Evolutionary conservation across 2,888 invertebrate species (phyloP), one percentile per base, ranked within the genome.

Genomic region (Papilio elwesi): DNA sequence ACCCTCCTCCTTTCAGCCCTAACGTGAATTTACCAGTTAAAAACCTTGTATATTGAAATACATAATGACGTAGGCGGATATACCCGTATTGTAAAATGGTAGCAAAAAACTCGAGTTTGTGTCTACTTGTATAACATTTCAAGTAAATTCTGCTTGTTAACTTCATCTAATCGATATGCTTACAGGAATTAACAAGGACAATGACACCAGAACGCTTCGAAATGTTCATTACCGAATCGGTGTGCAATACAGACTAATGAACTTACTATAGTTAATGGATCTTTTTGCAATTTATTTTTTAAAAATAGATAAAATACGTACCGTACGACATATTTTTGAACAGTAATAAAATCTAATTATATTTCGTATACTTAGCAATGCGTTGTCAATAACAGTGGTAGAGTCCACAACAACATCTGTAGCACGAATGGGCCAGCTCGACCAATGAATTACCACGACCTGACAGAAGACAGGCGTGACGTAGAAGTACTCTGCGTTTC

Each of bases 21-120:
- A 26, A 26, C 26, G 26, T 26, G 26, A 26, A 26, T 26, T 26
- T 26, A 26, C 26, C 26, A 26, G 2, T 26, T 43, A 62, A 62
- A n/a, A 62, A 10, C 15, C 3, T 59, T 59, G 38, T 62, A 10
- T 1, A n/a, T 59, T n/a, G n/a, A 15, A 5, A 43, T 6, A 59
- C 6, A 16, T 53, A 16, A 52, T 52, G 66, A 51, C 38, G 71
- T 67, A 67, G 52, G 16, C 38, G 51, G n/a, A 71, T 43, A 49
- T 36, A 26, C 72, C 68, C 72, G 72, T 68, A 72, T 72, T 57
- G 63, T 68, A 15, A 67, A 67, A 59, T 57, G 1, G 36, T 63
- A 66, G 38, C 48, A 71, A 67, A 71, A 71, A 68, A 70, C 52
- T n/a, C 12, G n/a, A n/a, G n/a, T n/a, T n/a, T n/a, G n/a, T n/a